Evolutionary conservation across 2,113 vertebrate species (phyloP).

Genomic region (Athene cunicularia): DNA sequence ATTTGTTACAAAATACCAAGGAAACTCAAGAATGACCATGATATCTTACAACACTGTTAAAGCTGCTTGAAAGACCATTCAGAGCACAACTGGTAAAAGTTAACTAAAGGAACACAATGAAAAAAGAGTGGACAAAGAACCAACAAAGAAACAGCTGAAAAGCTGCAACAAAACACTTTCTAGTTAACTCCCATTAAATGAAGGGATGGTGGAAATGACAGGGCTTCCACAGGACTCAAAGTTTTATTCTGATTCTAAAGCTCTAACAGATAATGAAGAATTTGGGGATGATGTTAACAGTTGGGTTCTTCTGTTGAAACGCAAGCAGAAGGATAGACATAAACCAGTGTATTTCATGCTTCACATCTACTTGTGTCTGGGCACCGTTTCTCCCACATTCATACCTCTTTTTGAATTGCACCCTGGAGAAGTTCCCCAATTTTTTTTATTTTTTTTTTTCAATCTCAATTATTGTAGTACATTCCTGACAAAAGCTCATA

Average conservation of each 20-base stretch:
- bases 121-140: not conserved
- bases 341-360: not conserved
- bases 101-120: not conserved
- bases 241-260: not conserved
- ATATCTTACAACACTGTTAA: not conserved
- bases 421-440: not conserved
- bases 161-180: not conserved
- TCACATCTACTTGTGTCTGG: not conserved
- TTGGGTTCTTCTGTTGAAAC: not conserved
- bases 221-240: rapidly evolving
- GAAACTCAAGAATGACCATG: not conserved
- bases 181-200: not conserved
- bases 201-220: not conserved
- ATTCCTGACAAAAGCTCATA: not conserved
- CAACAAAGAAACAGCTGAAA: not conserved
- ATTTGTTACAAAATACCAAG: not conserved
- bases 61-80: not conserved
- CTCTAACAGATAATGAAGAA: not conserved
- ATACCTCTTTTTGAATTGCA: not conserved
- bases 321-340: not conserved
- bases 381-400: not conserved
- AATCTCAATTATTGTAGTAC: not conserved
- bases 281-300: not conserved
- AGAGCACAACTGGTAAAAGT: not conserved
- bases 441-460: not conserved